Conservation (phyloP, 2,113 vertebrate species). For the Sinocyclocheilus grahami region DNA sequence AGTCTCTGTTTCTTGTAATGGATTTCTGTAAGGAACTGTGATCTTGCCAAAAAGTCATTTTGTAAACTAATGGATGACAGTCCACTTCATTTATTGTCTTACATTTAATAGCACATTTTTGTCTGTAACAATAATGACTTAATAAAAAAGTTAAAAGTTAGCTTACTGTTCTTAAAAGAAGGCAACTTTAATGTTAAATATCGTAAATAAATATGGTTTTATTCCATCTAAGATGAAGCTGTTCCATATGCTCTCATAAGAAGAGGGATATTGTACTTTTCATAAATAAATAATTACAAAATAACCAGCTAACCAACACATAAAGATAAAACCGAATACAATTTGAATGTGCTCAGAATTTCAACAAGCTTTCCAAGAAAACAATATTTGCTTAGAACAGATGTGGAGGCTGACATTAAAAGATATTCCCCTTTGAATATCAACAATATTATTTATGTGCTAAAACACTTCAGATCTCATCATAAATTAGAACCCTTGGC, state of each 20-base stretch:
- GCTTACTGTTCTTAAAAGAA: neutral
- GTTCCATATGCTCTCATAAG: neutral
- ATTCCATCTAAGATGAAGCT: neutral
- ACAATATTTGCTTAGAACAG: neutral
- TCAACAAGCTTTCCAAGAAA: neutral
- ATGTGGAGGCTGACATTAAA: slow-evolving; percentile 5
- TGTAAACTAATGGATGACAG: neutral
- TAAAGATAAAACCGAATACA: neutral
- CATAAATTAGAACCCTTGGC: slow-evolving; percentile 54
- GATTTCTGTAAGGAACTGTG: neutral
- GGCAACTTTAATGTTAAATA: neutral
- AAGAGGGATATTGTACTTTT: too few relatives aligned
- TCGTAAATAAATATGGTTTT: neutral
- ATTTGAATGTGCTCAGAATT: neutral
- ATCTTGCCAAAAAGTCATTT: neutral
- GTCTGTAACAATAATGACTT: neutral
- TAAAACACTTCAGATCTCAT: slow-evolving; percentile 42
- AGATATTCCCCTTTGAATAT: slow-evolving; percentile 9
- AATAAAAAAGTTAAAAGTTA: neutral
- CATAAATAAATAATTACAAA: neutral
- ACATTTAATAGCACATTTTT: neutral
- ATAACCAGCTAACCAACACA: neutral
- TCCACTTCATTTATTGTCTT: neutral
- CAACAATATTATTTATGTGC: slow-evolving; percentile 19
- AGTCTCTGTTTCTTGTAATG: neutral